Percentiles rank a stretch among this genome's conserved stretches.
Evolutionary conservation across 1,140 invertebrate genomes (phyloP).

Genomic region (Tetranychus urticae): DNA sequence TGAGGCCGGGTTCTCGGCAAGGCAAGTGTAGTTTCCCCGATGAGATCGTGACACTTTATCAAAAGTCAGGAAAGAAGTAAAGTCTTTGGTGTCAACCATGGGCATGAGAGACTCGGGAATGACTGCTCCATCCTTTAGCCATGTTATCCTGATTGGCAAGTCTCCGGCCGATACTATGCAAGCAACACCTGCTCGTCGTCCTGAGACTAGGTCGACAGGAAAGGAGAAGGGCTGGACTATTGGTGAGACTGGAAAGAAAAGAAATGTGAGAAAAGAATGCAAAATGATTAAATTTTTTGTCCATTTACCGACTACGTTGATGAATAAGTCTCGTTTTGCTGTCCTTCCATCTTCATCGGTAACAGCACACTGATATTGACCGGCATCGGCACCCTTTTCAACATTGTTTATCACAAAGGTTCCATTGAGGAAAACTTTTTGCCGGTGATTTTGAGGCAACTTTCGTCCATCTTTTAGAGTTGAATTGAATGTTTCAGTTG

Average conservation of each 20-base stretch:
- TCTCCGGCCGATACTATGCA: conserved; percentile 45
- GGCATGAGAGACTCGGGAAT: background rate
- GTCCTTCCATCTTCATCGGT: conserved; percentile 63
- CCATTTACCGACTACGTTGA: conserved; percentile 2
- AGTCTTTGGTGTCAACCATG: background rate
- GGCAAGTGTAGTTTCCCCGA: background rate
- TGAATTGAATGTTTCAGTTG: background rate
- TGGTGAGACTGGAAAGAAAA: conserved; percentile 11
- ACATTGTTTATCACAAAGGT: conserved; percentile 83
- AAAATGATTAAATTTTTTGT: no score
- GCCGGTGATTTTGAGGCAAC: conserved; percentile 77
- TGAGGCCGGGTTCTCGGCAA: conserved; percentile 14
- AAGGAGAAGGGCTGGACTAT: conserved; percentile 23
- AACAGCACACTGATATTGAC: background rate
- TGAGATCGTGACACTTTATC: background rate
- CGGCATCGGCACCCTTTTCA: conserved; percentile 24
- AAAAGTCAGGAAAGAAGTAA: background rate
- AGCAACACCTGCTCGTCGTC: conserved; percentile 53
- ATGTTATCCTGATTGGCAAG: background rate
- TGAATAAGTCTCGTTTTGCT: background rate
- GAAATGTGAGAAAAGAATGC: no score
- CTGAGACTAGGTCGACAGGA: conserved; percentile 46
- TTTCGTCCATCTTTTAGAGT: conserved; percentile 33
- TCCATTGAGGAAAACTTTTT: conserved; percentile 77
- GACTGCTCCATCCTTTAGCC: background rate